Conservation (phyloP, 2,888 invertebrate species). For the Tromatobia lineatoria region DNA sequence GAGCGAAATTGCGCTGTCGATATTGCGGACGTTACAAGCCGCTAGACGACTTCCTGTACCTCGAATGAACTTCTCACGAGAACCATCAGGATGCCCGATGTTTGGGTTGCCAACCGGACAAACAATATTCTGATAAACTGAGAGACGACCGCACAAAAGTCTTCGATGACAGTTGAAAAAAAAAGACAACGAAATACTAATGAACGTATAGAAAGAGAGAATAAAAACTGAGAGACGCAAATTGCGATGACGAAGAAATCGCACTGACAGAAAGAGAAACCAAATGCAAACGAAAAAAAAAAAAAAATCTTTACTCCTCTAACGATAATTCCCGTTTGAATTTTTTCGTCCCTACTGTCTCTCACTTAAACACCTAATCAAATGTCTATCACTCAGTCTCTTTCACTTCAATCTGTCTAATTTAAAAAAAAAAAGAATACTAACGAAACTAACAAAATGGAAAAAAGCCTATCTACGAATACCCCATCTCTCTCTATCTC, state of each 20-base stretch:
- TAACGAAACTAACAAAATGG: constrained; percentile 28
- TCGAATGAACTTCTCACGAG: constrained; percentile 25
- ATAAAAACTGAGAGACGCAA: constrained; percentile 50
- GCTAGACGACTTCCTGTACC: constrained; percentile 22
- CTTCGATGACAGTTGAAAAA: constrained; percentile 9
- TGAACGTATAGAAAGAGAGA: constrained; percentile 65
- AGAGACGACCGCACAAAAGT: constrained; percentile 16
- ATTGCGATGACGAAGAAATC: constrained; percentile 22
- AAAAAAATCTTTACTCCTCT: constrained; percentile 29
- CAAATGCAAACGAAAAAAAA: background rate
- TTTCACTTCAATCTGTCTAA: constrained; percentile 36
- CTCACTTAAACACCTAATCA: constrained; percentile 31
- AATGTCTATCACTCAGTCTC: constrained; percentile 36
- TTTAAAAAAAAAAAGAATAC: constrained; percentile 27
- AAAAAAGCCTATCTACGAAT: constrained; percentile 45
- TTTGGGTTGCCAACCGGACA: constrained; percentile 26
- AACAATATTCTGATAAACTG: constrained; percentile 27
- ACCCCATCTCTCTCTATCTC: constrained; percentile 74
- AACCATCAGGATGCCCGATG: constrained; percentile 24
- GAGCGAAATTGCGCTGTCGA: constrained; percentile 41
- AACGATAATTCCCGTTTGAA: constrained; percentile 36
- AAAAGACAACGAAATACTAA: constrained; percentile 31
- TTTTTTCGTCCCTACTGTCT: constrained; percentile 48
- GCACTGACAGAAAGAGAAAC: constrained; percentile 16
- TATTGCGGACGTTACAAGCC: constrained; percentile 33